phyloP scores from a whole-genome alignment of 2,113 vertebrate species.

The Podarcis raffonei region DNA sequence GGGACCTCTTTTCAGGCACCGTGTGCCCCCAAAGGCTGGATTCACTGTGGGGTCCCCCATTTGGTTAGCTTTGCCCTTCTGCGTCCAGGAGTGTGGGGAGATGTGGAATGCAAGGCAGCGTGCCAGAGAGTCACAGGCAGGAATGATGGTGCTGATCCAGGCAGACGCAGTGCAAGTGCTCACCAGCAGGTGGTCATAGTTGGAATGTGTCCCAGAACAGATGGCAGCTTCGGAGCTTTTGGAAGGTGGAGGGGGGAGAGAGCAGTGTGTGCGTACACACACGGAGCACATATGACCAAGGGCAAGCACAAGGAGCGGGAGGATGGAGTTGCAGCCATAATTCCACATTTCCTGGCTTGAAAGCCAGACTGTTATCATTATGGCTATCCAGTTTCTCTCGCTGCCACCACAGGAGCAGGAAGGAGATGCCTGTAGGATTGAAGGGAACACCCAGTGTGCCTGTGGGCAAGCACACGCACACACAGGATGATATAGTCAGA shows the following conservation, averaged over 20 bases:
- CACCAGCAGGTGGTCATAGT: conserved; percentile 17
- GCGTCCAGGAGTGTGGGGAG: background rate
- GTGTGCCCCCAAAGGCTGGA: background rate
- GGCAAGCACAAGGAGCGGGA: conserved; percentile 6
- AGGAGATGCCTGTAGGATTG: conserved; percentile 4
- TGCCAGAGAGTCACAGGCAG: background rate
- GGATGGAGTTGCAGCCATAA: conserved; percentile 21
- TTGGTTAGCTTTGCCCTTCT: background rate
- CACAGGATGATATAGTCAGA: background rate
- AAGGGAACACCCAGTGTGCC: conserved; percentile 12
- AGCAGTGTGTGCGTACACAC: background rate
- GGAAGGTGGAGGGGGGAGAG: background rate
- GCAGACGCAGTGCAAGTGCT: conserved; percentile 11
- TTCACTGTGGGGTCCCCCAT: background rate
- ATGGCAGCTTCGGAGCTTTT: conserved; percentile 11
- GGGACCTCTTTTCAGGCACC: background rate
- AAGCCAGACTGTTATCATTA: conserved; percentile 35
- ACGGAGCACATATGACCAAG: background rate
- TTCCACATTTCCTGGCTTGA: conserved; percentile 35
- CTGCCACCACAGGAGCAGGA: conserved; percentile 18
- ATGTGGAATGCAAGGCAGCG: background rate
- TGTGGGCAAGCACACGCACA: background rate
- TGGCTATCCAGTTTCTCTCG: conserved; percentile 29
- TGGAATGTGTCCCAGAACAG: conserved; percentile 24
- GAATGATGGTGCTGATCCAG: conserved; percentile 7